Evolutionary conservation across 30 jellyfish, hydroid and myxozoan genomes (phyloP).

Genomic region (Chrysaora quinquecirrha): DNA sequence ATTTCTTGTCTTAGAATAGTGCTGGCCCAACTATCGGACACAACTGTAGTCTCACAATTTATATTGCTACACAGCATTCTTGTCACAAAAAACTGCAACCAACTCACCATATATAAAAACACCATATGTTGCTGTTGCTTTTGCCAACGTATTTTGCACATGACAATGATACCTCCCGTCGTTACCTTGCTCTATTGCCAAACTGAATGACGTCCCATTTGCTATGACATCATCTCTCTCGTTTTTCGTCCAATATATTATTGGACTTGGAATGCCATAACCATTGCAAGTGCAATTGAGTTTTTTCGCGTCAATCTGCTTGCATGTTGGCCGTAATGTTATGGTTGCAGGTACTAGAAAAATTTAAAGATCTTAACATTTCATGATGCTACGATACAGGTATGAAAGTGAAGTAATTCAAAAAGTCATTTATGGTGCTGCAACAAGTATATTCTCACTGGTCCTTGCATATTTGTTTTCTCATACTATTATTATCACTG

Average conservation of each 20-base stretch:
- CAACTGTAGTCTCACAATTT: too few relatives aligned
- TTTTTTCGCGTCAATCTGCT: not conserved
- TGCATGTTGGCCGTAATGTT: slow-evolving; percentile 25
- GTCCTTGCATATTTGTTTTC: too few relatives aligned
- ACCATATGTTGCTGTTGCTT: slow-evolving; percentile 20
- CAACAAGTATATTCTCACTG: too few relatives aligned
- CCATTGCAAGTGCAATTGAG: slow-evolving; percentile 79
- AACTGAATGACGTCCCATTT: slow-evolving; percentile 49
- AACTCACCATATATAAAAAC: slow-evolving; percentile 28
- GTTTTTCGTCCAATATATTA: slow-evolving; percentile 64
- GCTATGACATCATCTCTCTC: slow-evolving; percentile 14
- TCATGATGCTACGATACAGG: too few relatives aligned
- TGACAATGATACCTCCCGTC: slow-evolving; percentile 74
- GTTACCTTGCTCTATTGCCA: slow-evolving; percentile 24
- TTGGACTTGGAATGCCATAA: slow-evolving; percentile 77
- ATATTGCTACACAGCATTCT: too few relatives aligned
- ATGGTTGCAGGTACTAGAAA: slow-evolving; percentile 36
- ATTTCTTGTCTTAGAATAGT: too few relatives aligned
- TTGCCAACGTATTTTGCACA: slow-evolving; percentile 47
- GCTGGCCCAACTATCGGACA: too few relatives aligned
- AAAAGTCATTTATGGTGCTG: too few relatives aligned
- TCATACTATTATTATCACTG: too few relatives aligned
- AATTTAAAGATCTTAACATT: too few relatives aligned
- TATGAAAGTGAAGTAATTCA: too few relatives aligned
- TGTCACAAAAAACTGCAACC: too few relatives aligned